phyloP scores from a whole-genome alignment of 2,113 vertebrate genomes.

The Centropus bengalensis region DNA sequence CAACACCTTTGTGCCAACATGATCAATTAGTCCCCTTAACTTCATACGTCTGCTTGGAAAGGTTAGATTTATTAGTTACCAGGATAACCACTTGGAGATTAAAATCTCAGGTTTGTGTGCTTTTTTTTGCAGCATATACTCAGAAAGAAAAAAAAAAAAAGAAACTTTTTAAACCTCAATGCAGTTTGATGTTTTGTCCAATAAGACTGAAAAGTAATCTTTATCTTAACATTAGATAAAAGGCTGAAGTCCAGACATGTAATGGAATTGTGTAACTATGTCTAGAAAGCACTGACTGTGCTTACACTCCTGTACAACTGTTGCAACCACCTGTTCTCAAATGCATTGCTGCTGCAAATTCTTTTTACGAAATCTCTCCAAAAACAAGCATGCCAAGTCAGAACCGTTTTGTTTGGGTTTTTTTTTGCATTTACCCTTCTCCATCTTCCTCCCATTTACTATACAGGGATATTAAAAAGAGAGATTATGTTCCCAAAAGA shows the following conservation, averaged over 20 bases:
- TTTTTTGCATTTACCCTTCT: not conserved
- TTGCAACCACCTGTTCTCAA: not conserved
- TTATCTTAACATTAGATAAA: not conserved
- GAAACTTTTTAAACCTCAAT: not conserved
- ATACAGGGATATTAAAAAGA: not conserved
- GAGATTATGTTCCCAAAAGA: accelerated
- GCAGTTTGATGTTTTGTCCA: not conserved
- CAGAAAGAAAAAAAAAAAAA: not conserved
- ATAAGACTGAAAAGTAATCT: not conserved
- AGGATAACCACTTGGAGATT: constrained; percentile 73
- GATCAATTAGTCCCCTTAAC: constrained; percentile 83
- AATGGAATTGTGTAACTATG: not conserved
- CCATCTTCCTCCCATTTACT: accelerated
- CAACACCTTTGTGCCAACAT: constrained; percentile 82
- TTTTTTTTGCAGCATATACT: not conserved
- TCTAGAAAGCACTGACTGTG: not conserved
- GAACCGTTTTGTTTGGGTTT: not conserved
- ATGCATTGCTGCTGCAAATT: not conserved
- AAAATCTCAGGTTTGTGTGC: constrained; percentile 46
- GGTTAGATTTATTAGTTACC: constrained; percentile 84
- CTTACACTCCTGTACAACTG: not conserved
- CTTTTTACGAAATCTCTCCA: not conserved
- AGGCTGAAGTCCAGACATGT: not conserved
- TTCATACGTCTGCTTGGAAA: constrained; percentile 76
- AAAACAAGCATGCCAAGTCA: not conserved